These are phyloP conservation scores for Rhodophaea formosa DNA, from an alignment of 2,888 invertebrate genomes.

Conservation along the genomic window DNA sequence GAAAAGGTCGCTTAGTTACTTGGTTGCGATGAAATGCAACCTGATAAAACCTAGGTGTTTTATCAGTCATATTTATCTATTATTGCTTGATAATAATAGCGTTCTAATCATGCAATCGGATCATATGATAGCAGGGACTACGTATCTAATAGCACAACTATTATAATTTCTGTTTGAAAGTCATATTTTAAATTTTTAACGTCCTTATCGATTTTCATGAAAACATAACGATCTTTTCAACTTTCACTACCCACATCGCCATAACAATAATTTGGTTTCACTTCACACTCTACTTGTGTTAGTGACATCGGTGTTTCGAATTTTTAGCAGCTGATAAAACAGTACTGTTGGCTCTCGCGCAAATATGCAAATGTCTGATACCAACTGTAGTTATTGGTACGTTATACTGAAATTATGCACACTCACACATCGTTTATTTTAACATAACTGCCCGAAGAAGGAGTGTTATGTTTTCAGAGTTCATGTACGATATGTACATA, in stretches of 20 bases:
- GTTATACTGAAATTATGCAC: background rate
- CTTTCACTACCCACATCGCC: slow-evolving; percentile 7
- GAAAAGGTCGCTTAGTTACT: no score
- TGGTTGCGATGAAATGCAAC: no score
- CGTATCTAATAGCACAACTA: no score
- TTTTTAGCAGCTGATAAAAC: slow-evolving; percentile 18
- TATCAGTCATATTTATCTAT: background rate
- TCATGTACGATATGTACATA: no score
- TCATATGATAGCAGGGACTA: background rate
- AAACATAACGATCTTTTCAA: background rate
- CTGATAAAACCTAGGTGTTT: no score
- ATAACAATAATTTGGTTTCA: slow-evolving; percentile 6
- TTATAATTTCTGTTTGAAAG: no score
- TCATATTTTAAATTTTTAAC: background rate
- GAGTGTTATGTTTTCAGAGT: no score
- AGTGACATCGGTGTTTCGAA: slow-evolving; percentile 1
- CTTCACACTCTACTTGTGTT: slow-evolving; percentile 16
- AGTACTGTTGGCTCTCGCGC: slow-evolving; percentile 8
- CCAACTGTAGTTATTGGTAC: background rate
- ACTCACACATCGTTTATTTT: background rate
- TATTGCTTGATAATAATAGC: background rate
- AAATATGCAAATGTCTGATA: slow-evolving; percentile 9
- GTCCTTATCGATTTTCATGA: background rate
- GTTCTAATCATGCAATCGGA: background rate
- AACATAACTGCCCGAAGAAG: background rate